Evolutionary conservation across 2,888 invertebrate species (phyloP).

Genomic region (Lepidocyrtinus sp.): DNA sequence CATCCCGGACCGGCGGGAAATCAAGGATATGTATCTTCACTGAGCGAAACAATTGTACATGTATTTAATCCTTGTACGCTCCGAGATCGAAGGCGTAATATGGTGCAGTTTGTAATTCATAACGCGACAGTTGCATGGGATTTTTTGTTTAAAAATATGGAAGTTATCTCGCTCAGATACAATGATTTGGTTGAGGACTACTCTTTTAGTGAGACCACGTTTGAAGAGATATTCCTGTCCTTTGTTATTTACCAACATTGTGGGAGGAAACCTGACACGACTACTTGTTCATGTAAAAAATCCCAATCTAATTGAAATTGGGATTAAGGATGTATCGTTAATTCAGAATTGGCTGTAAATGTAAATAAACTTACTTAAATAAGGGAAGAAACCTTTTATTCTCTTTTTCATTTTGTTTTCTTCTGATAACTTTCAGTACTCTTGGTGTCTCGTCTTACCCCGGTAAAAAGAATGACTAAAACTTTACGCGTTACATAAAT

Average conservation of each 20-base stretch:
- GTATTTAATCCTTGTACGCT: conserved; percentile 29
- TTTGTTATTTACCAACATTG: conserved; percentile 34
- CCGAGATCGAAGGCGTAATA: conserved; percentile 36
- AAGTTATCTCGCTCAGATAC: conserved; percentile 31
- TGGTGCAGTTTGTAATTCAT: conserved; percentile 36
- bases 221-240: conserved; percentile 44
- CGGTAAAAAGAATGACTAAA: too few relatives aligned
- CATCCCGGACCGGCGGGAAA: conserved; percentile 33
- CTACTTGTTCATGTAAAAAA: too few relatives aligned
- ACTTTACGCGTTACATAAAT: too few relatives aligned
- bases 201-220: conserved; percentile 32
- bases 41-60: conserved; percentile 27
- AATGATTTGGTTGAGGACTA: conserved; percentile 42
- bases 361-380: too few relatives aligned
- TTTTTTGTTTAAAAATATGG: conserved; percentile 38
- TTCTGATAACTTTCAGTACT: too few relatives aligned
- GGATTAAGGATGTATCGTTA: too few relatives aligned
- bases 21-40: conserved; percentile 37
- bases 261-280: too few relatives aligned
- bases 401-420: too few relatives aligned
- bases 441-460: too few relatives aligned
- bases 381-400: too few relatives aligned
- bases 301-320: too few relatives aligned
- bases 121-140: conserved; percentile 26
- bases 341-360: too few relatives aligned